Conservation (phyloP, 2,113 vertebrate species). For the Grammomys dolichurus region DNA sequence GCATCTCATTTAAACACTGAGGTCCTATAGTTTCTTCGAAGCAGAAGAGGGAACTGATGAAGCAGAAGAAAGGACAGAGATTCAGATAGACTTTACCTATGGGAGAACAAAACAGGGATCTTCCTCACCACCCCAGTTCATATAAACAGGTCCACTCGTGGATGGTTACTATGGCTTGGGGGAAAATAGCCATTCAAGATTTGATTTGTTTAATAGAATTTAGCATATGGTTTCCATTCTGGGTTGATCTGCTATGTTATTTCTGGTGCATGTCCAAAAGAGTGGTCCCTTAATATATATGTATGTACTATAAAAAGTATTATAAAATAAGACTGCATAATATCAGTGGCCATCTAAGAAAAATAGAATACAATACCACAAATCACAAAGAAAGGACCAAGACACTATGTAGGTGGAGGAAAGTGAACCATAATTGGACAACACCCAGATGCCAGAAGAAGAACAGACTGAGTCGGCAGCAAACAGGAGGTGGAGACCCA, state of each 20-base stretch:
- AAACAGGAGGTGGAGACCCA: background rate
- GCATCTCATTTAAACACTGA: background rate
- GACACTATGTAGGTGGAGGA: background rate
- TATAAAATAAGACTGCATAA: background rate
- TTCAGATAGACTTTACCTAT: background rate
- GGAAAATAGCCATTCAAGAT: background rate
- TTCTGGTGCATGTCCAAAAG: background rate
- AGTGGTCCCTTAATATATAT: rapidly evolving
- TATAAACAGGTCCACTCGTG: rapidly evolving
- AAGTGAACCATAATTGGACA: background rate
- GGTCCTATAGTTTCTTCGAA: background rate
- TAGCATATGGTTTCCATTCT: background rate
- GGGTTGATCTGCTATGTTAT: background rate
- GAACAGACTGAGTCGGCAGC: background rate
- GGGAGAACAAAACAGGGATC: background rate
- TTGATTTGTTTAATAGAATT: background rate
- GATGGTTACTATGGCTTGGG: background rate
- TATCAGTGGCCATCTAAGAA: background rate
- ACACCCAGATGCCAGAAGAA: background rate
- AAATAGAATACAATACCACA: background rate
- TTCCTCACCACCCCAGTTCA: background rate
- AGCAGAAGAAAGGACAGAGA: background rate
- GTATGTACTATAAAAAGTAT: background rate
- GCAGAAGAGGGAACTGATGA: background rate
- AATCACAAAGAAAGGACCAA: background rate